Evolutionary conservation across 1,140 invertebrate genomes (phyloP).

Genomic region (Gonatopus flavifemur): DNA sequence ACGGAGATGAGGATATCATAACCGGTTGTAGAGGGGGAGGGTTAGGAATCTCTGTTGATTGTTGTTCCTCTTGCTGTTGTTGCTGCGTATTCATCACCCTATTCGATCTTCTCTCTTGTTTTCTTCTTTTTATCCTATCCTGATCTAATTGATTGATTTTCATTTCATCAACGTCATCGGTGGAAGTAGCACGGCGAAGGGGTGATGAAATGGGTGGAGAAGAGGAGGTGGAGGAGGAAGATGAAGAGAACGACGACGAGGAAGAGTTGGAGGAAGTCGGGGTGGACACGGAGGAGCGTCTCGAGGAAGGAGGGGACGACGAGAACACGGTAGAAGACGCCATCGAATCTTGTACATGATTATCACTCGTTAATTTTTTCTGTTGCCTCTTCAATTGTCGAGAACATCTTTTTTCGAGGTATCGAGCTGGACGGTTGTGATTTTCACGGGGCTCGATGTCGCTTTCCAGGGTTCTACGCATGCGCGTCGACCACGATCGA

Average conservation of each 20-base stretch:
- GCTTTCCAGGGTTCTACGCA: slow-evolving; percentile 40
- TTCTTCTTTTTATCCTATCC: slow-evolving; percentile 10
- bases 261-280: slow-evolving; percentile 17
- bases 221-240: slow-evolving; percentile 12
- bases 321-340: slow-evolving; percentile 12
- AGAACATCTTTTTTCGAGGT: slow-evolving; percentile 15
- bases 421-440: slow-evolving; percentile 19
- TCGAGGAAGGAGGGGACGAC: slow-evolving; percentile 14
- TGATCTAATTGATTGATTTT: neutral
- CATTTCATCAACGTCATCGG: neutral
- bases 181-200: neutral
- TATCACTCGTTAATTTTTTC: too few species aligned
- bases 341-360: too few species aligned
- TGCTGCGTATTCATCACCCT: too few species aligned
- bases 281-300: slow-evolving; percentile 14
- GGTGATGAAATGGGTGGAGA: slow-evolving; percentile 6
- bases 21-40: slow-evolving; percentile 3
- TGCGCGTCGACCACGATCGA: slow-evolving; percentile 45
- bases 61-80: neutral
- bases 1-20: slow-evolving; percentile 13
- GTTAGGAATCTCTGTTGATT: neutral
- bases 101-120: slow-evolving; percentile 9
- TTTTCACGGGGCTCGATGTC: slow-evolving; percentile 30
- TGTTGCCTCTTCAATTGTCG: too few species aligned
- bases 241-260: slow-evolving; percentile 15